Evolutionary conservation across 2,797 vertebrate genomes (phyloP), one percentile per base, ranked within the genome.

Genomic region (Rhincodon typus): DNA sequence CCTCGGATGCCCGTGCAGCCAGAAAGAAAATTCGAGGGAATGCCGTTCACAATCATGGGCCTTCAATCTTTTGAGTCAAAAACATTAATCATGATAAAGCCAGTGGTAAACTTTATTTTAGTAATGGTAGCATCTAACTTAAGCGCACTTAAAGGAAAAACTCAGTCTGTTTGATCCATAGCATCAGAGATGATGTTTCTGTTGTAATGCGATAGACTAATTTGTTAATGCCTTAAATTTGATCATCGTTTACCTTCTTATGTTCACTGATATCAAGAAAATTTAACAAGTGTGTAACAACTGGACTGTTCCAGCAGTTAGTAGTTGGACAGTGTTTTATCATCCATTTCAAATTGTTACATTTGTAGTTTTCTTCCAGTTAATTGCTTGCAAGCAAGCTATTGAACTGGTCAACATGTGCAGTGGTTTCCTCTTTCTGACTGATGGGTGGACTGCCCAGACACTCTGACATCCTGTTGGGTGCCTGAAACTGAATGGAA

Each of bases 401-500:
- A n/a, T 19, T 38, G 34, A 66, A 67, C 42, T 93, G 62, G 62
- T 34, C 62, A 38, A 12, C 3, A 34, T 21, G 21, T 57, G 66
- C 62, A 34, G 17, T 66, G n/a, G n/a, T 69, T 93, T 93, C 90
- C 62, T 69, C 62, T 67, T 21, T 8, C 0, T 93, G 57, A 66
- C 21, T 67, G 88, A 91, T 91, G 62, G 62, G 34, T 25, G 34
- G 67, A n/a, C n/a, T 23, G 34, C 8, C 62, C 62, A 93, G 90
- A n/a, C 34, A 38, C 90, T 38, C n/a, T 93, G 90, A 67, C n/a
- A 67, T 93, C 62, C 90, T 93, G 90, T 93, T 57, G 90, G 90
- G 62, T 93, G 19, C 19, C 90, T 42, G 34, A 67, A 67, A 7
- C 62, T 19, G 12, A n/a, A 67, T 42, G 2, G 62, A 67, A 67